Conservation (phyloP, 2,797 vertebrate genomes). For the Tenualosa ilisha region DNA sequence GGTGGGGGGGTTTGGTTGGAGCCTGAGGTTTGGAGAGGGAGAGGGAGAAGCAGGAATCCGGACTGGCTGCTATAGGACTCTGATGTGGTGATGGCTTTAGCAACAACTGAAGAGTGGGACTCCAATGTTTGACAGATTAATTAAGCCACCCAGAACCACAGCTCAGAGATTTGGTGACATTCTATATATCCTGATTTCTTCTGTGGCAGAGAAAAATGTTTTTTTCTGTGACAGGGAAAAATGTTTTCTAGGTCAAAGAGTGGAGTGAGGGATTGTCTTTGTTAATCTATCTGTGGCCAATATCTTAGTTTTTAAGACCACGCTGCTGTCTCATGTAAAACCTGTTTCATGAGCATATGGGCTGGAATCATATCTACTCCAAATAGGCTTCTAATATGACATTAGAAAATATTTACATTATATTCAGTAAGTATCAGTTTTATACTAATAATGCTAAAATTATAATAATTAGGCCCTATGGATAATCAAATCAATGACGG, state of each 20-base stretch:
- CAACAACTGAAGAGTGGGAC: not conserved
- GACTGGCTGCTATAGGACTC: not conserved
- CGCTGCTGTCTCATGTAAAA: not conserved
- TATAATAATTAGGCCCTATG: not conserved
- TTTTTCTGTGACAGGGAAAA: not conserved
- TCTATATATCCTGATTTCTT: not conserved
- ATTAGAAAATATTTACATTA: not conserved
- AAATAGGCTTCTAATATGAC: not conserved
- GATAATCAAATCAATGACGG: not conserved
- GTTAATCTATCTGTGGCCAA: not conserved
- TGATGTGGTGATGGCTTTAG: not conserved
- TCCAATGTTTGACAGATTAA: not conserved
- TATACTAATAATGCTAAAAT: not conserved
- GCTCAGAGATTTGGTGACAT: not conserved
- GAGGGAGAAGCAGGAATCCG: not conserved
- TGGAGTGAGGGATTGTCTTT: not conserved
- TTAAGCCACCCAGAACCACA: constrained; percentile 4
- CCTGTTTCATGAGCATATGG: not conserved
- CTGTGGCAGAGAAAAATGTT: not conserved
- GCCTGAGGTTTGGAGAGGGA: constrained; percentile 4
- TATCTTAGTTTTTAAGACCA: not conserved
- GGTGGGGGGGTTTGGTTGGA: constrained; percentile 3
- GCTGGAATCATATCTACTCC: not conserved
- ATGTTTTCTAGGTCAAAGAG: not conserved
- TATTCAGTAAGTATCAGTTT: not conserved